Percentiles rank a stretch among this genome's conserved stretches.
Evolutionary conservation across 2,797 vertebrate species (phyloP).

Genomic region (Anniella stebbinsi): DNA sequence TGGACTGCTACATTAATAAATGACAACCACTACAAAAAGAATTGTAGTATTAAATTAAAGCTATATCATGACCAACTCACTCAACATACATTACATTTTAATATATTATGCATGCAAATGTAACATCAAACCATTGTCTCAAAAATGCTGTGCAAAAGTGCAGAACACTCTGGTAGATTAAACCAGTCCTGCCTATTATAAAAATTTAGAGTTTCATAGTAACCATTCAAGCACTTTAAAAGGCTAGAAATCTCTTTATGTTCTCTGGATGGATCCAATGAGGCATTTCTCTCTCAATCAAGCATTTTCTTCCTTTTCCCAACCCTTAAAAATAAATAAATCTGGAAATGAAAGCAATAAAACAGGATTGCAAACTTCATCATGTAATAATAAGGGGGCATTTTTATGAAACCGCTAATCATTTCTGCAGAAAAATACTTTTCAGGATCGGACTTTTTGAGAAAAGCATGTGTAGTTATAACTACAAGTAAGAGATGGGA

Average conservation of each 20-base stretch:
- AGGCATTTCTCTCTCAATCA: not conserved
- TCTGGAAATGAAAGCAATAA: not conserved
- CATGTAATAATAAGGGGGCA: not conserved
- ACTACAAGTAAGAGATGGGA: not conserved
- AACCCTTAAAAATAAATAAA: not conserved
- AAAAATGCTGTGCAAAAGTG: constrained; percentile 46
- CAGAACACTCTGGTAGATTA: constrained; percentile 30
- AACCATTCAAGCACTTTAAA: constrained; percentile 8
- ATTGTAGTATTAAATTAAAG: constrained; percentile 68
- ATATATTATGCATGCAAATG: constrained; percentile 53
- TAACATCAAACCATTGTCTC: constrained; percentile 20
- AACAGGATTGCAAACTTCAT: not conserved
- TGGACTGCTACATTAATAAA: constrained; percentile 63
- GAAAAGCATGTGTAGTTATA: not conserved
- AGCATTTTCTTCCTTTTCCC: not conserved
- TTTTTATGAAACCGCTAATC: no score
- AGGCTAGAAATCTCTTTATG: not conserved
- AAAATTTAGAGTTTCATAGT: constrained; percentile 35
- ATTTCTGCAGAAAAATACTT: not conserved
- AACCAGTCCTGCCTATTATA: constrained; percentile 40
- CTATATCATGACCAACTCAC: constrained; percentile 55
- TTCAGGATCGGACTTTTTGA: not conserved
- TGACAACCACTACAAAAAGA: constrained; percentile 60
- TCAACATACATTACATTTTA: constrained; percentile 56
- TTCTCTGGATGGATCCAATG: not conserved